Percentiles rank a stretch among this genome's conserved stretches.
Conservation (phyloP, 2,888 invertebrate species). For the Cheilosia pagana region DNA sequence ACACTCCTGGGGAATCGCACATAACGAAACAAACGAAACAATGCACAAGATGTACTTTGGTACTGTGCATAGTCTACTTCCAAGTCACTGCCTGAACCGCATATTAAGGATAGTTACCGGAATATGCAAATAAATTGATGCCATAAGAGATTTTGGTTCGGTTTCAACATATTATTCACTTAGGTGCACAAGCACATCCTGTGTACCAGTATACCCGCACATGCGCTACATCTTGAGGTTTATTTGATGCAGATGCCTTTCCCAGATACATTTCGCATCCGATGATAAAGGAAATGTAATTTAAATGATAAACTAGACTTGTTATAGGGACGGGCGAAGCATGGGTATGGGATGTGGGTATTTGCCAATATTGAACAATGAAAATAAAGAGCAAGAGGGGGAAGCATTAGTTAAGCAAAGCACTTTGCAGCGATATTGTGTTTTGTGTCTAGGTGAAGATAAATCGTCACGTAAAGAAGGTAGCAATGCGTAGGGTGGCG, state of each 20-base stretch:
- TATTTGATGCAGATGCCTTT: conserved; percentile 44
- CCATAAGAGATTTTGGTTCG: conserved; percentile 59
- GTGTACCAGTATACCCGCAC: background rate
- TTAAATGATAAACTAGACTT: conserved; percentile 21
- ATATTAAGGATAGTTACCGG: conserved; percentile 67
- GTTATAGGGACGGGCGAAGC: background rate
- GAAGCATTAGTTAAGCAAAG: too few relatives aligned
- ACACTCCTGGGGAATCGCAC: background rate
- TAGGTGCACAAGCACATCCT: conserved; percentile 18
- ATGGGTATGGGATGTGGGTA: background rate
- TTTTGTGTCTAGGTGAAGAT: too few relatives aligned
- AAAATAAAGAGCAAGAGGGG: too few relatives aligned
- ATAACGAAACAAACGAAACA: background rate
- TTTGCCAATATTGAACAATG: background rate
- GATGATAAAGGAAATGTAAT: conserved; percentile 41
- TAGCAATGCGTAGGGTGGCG: too few relatives aligned
- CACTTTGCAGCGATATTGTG: too few relatives aligned
- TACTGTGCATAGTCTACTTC: background rate
- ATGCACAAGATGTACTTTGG: background rate
- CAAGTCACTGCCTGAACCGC: conserved; percentile 29
- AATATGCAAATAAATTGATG: conserved; percentile 71
- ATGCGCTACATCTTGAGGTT: conserved; percentile 17
- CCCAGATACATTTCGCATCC: conserved; percentile 23
- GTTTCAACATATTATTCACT: conserved; percentile 68
- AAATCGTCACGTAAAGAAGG: too few relatives aligned